phyloP scores from a whole-genome alignment of 2,797 vertebrate genomes.

The Artibeus lituratus region DNA sequence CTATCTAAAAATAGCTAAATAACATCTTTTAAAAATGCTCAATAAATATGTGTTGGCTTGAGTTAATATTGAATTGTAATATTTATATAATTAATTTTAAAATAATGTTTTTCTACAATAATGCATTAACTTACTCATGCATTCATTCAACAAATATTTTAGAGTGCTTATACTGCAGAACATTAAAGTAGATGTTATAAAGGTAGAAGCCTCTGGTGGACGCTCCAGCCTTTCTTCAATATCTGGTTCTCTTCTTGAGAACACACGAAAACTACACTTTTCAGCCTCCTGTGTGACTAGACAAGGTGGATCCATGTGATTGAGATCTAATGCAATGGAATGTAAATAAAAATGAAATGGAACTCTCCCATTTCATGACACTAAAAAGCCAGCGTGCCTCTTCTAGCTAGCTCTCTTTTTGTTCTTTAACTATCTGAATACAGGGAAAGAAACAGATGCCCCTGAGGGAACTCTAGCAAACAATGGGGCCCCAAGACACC shows the following conservation, averaged over 20 bases:
- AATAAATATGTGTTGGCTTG: background rate
- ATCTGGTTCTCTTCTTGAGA: background rate
- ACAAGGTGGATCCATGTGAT: background rate
- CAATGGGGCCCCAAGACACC: background rate
- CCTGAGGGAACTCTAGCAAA: background rate
- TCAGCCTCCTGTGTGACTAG: background rate
- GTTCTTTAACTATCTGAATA: background rate
- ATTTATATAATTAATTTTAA: background rate
- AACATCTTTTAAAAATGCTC: background rate
- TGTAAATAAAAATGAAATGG: background rate
- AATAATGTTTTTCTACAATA: background rate
- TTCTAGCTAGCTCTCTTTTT: background rate
- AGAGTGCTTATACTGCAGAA: background rate
- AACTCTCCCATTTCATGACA: background rate
- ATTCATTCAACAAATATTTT: background rate
- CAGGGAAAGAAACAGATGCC: background rate
- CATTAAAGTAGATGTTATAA: background rate
- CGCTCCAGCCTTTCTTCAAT: background rate
- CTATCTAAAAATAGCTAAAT: too few relatives aligned
- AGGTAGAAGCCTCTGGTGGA: background rate
- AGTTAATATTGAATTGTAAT: background rate
- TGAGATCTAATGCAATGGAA: background rate
- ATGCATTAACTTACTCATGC: background rate
- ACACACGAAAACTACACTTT: background rate
- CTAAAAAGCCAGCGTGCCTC: background rate